Percentiles rank a stretch among this genome's conserved stretches.
Conservation (phyloP, 2,797 vertebrate species). For the Eulemur mongoz region DNA sequence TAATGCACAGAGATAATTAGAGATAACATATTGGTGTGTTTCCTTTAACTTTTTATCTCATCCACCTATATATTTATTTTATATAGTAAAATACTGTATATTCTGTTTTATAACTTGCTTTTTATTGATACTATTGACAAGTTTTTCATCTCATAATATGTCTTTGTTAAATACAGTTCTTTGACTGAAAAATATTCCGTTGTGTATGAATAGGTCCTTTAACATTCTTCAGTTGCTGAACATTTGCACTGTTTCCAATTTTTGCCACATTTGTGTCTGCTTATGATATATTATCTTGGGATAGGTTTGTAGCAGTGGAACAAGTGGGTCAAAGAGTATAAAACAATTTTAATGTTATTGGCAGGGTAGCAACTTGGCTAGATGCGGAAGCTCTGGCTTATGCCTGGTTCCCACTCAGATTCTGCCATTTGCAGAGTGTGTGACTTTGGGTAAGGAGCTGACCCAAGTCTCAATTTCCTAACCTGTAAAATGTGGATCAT, state of each 20-base stretch:
- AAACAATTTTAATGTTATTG: neutral
- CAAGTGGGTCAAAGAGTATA: neutral
- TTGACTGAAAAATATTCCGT: neutral
- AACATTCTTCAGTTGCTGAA: constrained; percentile 11
- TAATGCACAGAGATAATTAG: neutral
- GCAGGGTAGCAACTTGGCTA: neutral
- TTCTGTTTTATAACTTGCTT: neutral
- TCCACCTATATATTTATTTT: neutral
- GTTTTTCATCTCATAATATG: constrained; percentile 8
- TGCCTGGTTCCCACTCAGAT: neutral
- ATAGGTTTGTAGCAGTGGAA: neutral
- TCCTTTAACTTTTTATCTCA: neutral
- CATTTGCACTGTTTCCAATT: neutral
- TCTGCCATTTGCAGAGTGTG: neutral
- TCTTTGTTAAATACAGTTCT: neutral
- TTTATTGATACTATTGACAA: neutral
- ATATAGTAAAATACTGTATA: neutral
- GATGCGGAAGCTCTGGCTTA: neutral
- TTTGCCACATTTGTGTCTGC: neutral
- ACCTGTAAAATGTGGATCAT: neutral
- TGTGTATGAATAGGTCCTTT: neutral
- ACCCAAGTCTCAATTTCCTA: neutral
- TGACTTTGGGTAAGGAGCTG: neutral
- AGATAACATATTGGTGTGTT: neutral
- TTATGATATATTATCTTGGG: neutral